These are phyloP conservation scores for Onychostruthus taczanowskii DNA, from an alignment of 2,113 vertebrate genomes.

Conservation along the genomic window DNA sequence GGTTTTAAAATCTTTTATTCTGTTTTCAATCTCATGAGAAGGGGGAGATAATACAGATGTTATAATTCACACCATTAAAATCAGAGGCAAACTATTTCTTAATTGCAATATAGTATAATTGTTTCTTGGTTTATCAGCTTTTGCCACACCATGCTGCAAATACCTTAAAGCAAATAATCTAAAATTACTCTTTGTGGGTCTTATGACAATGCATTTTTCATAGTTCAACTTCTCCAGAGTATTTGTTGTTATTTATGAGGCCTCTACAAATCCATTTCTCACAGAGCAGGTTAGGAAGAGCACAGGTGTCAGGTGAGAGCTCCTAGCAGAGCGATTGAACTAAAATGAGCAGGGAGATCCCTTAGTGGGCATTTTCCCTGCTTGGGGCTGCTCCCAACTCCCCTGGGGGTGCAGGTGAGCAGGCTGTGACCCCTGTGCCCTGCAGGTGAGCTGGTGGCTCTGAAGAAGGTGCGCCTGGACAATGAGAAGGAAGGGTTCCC, in stretches of 20 bases:
- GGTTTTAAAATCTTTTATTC: background rate
- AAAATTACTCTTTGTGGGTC: background rate
- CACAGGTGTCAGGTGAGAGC: background rate
- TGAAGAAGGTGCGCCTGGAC: conserved; percentile 97
- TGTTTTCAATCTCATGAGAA: background rate
- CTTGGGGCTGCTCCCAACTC: accelerated
- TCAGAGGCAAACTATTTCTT: background rate
- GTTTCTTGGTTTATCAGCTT: background rate
- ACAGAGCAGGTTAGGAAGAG: background rate
- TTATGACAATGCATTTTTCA: background rate
- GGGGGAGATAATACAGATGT: background rate
- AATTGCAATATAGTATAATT: background rate
- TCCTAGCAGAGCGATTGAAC: accelerated
- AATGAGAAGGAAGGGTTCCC: conserved; percentile 99
- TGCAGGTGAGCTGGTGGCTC: conserved; percentile 92
- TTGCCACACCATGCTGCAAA: background rate
- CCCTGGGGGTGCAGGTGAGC: background rate
- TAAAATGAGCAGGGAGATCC: accelerated
- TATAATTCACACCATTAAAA: background rate
- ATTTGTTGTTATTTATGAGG: background rate
- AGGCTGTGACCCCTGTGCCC: background rate
- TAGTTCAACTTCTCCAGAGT: background rate
- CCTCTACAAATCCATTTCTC: background rate
- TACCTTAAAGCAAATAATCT: background rate
- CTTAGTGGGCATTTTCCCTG: background rate